Conservation (phyloP, 2,888 invertebrate species). For the Cephus sareptanus region DNA sequence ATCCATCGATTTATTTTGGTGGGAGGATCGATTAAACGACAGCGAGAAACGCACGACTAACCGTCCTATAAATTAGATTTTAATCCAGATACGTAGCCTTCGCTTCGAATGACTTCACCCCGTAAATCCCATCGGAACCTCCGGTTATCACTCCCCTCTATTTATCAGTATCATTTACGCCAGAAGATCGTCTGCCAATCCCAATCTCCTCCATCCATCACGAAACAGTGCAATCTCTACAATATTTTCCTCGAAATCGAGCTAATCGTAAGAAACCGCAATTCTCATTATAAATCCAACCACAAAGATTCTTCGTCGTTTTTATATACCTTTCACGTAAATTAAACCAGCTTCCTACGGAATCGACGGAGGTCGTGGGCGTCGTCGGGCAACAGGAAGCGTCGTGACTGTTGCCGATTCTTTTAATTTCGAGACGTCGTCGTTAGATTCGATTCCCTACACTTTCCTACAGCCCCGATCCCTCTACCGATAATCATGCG, state of each 20-base stretch:
- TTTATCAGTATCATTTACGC: neutral
- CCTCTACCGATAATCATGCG: neutral
- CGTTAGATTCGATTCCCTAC: neutral
- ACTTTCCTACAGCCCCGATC: neutral
- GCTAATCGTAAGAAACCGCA: neutral
- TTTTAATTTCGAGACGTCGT: neutral
- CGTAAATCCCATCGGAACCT: neutral
- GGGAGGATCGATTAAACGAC: neutral
- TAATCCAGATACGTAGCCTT: neutral
- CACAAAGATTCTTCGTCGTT: neutral
- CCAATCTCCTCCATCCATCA: neutral
- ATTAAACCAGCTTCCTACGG: neutral
- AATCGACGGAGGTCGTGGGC: neutral
- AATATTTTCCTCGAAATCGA: neutral
- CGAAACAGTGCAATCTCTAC: neutral
- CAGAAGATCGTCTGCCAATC: neutral
- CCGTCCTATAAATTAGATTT: neutral
- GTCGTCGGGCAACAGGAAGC: neutral
- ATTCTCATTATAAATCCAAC: neutral
- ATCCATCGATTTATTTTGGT: neutral
- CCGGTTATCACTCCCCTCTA: neutral
- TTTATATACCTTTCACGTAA: neutral
- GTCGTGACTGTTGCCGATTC: neutral
- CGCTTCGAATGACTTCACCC: neutral
- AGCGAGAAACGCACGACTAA: neutral